Evolutionary conservation across 2,888 invertebrate species (phyloP).

Genomic region (Lordiphosa fenestrarum): DNA sequence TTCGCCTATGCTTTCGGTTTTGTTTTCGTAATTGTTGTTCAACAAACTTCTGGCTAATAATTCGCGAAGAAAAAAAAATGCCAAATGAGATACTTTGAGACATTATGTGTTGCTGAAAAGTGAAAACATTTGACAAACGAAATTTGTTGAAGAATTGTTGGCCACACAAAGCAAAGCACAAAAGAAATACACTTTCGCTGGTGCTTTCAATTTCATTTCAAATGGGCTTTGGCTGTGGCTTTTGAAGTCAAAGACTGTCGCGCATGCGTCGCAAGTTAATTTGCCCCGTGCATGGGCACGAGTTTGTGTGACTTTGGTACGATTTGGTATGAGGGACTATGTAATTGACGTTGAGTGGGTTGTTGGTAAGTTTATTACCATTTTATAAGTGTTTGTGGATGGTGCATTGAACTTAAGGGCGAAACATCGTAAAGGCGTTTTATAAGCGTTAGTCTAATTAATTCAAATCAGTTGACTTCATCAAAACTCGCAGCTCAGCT

Average conservation of each 20-base stretch:
- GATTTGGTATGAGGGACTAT: constrained; percentile 3
- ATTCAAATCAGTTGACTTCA: too few species aligned
- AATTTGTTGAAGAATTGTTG: constrained; percentile 70
- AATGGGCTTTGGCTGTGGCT: constrained; percentile 41
- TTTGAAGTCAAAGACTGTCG: constrained; percentile 1
- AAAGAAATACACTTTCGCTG: constrained; percentile 73
- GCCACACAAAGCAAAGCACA: constrained; percentile 32
- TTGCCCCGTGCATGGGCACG: constrained; percentile 37
- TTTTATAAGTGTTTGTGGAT: neutral
- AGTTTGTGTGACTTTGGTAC: constrained; percentile 24
- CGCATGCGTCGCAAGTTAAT: constrained; percentile 39
- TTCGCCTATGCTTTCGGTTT: constrained; percentile 19
- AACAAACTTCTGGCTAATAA: constrained; percentile 42
- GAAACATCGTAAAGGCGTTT: neutral
- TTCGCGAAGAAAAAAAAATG: constrained; percentile 15
- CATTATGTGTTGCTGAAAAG: constrained; percentile 49
- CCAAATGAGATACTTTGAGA: constrained; percentile 20
- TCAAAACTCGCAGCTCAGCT: constrained; percentile 1
- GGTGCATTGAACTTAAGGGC: constrained; percentile 27
- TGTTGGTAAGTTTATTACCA: neutral
- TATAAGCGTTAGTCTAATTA: too few species aligned
- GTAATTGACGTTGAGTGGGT: constrained; percentile 30
- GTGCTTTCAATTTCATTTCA: constrained; percentile 73
- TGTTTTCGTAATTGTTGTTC: constrained; percentile 39
- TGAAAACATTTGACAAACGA: constrained; percentile 67